phyloP scores from a whole-genome alignment of 1,140 invertebrate genomes.

The Adelges cooleyi region DNA sequence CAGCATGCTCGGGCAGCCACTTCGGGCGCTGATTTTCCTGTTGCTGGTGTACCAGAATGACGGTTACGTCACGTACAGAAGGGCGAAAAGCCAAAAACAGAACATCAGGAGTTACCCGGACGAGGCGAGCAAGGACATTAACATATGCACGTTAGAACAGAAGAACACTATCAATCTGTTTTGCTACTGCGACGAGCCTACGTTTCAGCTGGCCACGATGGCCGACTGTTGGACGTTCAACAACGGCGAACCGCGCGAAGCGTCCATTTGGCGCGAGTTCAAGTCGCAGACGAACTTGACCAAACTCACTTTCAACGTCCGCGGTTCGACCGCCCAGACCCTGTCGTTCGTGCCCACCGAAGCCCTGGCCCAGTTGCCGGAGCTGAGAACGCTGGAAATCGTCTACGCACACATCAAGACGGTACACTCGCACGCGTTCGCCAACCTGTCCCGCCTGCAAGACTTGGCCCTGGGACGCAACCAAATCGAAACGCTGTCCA shows the following conservation, averaged over 20 bases:
- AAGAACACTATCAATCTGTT: conserved; percentile 37
- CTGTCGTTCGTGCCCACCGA: conserved; percentile 56
- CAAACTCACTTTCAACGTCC: conserved; percentile 55
- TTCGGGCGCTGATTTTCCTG: neutral
- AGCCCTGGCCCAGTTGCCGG: conserved; percentile 50
- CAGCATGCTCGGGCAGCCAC: too few species aligned
- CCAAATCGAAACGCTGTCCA: conserved; percentile 49
- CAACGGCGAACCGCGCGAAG: conserved; percentile 46
- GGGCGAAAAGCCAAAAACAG: neutral
- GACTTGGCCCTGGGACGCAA: conserved; percentile 55
- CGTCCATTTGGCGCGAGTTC: conserved; percentile 55
- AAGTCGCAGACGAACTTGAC: conserved; percentile 53
- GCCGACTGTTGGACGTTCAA: conserved; percentile 55
- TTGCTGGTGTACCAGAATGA: neutral
- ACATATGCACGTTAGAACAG: conserved; percentile 40
- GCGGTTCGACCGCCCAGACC: conserved; percentile 44
- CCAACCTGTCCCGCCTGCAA: conserved; percentile 52
- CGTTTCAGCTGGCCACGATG: conserved; percentile 38
- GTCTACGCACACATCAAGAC: conserved; percentile 57
- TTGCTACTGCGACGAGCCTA: conserved; percentile 40
- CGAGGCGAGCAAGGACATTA: conserved; percentile 31
- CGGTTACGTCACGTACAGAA: neutral
- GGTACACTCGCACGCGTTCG: conserved; percentile 53
- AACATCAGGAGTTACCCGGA: neutral
- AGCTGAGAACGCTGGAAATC: conserved; percentile 52